Evolutionary conservation across 2,888 invertebrate species (phyloP).

Genomic region (Chrysotoxum bicinctum): DNA sequence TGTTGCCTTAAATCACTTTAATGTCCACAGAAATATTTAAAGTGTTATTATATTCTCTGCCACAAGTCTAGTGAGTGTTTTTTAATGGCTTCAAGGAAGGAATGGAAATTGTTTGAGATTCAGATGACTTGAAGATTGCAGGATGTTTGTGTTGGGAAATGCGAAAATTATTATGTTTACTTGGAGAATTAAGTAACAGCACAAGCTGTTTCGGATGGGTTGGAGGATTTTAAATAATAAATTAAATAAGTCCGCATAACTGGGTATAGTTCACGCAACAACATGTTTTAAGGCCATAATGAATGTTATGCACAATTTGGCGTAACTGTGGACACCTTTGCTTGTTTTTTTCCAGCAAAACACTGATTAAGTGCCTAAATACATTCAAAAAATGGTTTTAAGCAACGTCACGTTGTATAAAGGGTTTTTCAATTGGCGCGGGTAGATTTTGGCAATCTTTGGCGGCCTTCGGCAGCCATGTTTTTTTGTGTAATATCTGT

Average conservation of each 20-base stretch:
- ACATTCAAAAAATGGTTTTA: no score
- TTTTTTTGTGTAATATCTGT: no score
- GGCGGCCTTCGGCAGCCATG: no score
- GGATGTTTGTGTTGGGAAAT: background rate
- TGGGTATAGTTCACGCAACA: background rate
- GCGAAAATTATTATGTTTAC: slow-evolving; percentile 9
- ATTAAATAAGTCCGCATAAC: background rate
- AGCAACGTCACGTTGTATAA: no score
- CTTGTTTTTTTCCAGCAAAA: no score
- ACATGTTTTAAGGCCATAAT: background rate
- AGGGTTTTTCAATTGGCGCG: no score
- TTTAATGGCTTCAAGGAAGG: slow-evolving; percentile 1
- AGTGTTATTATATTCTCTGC: slow-evolving; percentile 16
- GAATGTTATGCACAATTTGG: background rate
- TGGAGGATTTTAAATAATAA: background rate
- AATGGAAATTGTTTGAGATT: background rate
- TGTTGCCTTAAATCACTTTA: slow-evolving; percentile 59
- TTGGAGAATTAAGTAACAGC: background rate
- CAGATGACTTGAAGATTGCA: background rate
- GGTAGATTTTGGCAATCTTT: no score
- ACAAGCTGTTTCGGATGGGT: background rate
- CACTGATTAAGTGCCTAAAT: no score
- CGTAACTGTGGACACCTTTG: no score
- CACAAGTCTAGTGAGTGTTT: slow-evolving; percentile 19
- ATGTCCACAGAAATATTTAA: slow-evolving; percentile 44